Conservation (phyloP, 2,797 vertebrate genomes). For the Alauda arvensis region DNA sequence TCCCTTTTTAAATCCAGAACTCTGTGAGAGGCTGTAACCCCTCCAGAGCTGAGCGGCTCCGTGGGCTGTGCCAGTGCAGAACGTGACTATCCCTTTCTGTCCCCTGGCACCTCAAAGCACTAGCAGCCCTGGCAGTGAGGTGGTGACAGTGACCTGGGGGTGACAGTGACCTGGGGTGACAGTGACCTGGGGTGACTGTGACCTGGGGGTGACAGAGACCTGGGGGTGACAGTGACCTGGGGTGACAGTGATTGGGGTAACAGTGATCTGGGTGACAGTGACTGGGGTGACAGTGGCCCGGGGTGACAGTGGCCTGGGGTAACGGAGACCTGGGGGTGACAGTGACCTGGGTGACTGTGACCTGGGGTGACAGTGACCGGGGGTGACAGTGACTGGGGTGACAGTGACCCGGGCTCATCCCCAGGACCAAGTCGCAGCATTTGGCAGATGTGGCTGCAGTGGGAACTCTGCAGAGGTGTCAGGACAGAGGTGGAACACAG, state of each 20-base stretch:
- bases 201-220: too few species aligned
- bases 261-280: too few species aligned
- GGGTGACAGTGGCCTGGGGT: too few species aligned
- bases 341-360: too few species aligned
- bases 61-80: background rate
- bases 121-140: background rate
- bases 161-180: background rate
- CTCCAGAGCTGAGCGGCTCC: background rate
- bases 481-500: background rate
- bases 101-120: background rate
- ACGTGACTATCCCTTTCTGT: background rate
- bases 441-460: background rate
- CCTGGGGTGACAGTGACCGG: too few species aligned
- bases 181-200: background rate
- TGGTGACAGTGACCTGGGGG: background rate
- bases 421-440: background rate
- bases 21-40: background rate
- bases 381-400: background rate
- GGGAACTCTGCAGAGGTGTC: accelerated
- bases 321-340: too few species aligned
- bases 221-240: too few species aligned
- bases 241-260: too few species aligned
- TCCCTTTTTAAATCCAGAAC: background rate
- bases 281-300: too few species aligned
- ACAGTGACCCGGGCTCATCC: background rate